Percentiles rank a stretch among this genome's conserved stretches.
These are phyloP conservation scores for Cavia aperea DNA, from an alignment of 2,113 vertebrate genomes.

Conservation along the genomic window DNA sequence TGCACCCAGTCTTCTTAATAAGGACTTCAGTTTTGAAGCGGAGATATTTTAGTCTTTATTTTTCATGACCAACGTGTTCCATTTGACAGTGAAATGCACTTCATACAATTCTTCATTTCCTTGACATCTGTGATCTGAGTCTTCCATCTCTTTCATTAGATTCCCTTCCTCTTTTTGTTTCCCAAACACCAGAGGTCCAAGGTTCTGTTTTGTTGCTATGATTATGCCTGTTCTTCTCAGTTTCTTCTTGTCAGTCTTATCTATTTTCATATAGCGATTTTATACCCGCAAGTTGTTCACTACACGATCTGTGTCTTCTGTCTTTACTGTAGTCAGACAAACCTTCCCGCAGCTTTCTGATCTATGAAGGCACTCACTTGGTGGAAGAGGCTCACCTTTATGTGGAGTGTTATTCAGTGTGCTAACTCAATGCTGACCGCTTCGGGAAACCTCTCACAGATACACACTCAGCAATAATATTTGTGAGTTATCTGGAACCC, in stretches of 20 bases:
- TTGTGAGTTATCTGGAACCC: background rate
- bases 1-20: background rate
- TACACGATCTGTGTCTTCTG: background rate
- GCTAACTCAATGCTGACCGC: background rate
- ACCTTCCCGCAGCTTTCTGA: background rate
- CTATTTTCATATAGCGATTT: background rate
- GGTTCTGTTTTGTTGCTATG: background rate
- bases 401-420: background rate
- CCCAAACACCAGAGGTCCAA: background rate
- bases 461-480: background rate
- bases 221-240: background rate
- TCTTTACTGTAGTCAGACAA: background rate
- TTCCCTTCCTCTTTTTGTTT: background rate
- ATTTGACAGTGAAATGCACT: background rate
- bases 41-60: background rate
- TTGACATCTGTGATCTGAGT: background rate
- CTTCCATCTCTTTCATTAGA: background rate
- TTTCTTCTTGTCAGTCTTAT: background rate
- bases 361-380: background rate
- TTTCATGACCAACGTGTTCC: background rate
- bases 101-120: background rate
- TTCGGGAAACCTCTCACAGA: background rate
- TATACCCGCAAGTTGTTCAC: background rate
- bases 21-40: background rate
- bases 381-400: background rate